Percentiles rank a stretch among this genome's conserved stretches.
phyloP scores from a whole-genome alignment of 92 coral and sea anemone genomes.

The Bergia puertoricense region DNA sequence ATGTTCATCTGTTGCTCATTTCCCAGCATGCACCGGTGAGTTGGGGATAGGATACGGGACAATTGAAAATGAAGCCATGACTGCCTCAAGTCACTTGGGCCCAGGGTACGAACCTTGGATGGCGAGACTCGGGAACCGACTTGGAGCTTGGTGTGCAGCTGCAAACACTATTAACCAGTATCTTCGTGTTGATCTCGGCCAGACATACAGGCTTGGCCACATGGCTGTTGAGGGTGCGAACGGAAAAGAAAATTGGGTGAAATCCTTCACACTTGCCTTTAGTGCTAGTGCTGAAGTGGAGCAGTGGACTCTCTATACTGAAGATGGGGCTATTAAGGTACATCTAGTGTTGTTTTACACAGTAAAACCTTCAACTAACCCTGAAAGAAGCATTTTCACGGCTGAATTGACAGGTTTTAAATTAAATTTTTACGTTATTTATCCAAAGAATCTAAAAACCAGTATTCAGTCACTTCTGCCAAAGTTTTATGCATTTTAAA shows the following conservation, averaged over 20 bases:
- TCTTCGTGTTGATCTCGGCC: conserved; percentile 28
- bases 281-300: conserved; percentile 15
- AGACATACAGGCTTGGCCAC: conserved; percentile 24
- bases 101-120: conserved; percentile 25
- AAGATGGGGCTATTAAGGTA: conserved; percentile 18
- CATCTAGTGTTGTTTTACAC: too few relatives aligned
- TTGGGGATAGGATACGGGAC: conserved; percentile 15
- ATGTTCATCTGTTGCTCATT: background rate
- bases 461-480: too few relatives aligned
- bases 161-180: conserved; percentile 18
- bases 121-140: conserved; percentile 22
- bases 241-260: conserved; percentile 25
- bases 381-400: too few relatives aligned
- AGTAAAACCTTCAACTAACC: too few relatives aligned
- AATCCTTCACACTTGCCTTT: background rate
- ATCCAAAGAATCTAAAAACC: too few relatives aligned
- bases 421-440: too few relatives aligned
- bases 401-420: too few relatives aligned
- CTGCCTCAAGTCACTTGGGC: conserved; percentile 37
- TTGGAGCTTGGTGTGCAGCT: conserved; percentile 40
- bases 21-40: conserved; percentile 21
- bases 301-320: conserved; percentile 1
- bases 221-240: conserved; percentile 35
- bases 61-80: background rate
- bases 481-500: too few relatives aligned